Evolutionary conservation across 2,797 vertebrate genomes (phyloP).

Genomic region (Poecile montanus): DNA sequence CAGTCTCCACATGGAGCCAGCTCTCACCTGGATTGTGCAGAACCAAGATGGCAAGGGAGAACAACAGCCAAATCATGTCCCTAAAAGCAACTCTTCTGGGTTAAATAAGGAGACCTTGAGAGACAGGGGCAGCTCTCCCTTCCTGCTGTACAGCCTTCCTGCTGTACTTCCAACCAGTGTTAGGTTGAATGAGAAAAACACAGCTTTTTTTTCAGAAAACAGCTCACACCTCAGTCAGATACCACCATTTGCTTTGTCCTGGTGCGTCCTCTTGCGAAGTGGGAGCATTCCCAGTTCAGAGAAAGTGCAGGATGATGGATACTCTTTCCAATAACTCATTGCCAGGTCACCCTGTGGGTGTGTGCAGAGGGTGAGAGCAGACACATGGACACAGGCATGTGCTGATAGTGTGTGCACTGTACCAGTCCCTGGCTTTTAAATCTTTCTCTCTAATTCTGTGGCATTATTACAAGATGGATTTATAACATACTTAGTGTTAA

Average conservation of each 20-base stretch:
- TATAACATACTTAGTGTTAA: slow-evolving; percentile 70
- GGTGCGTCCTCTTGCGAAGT: neutral
- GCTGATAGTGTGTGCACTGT: neutral
- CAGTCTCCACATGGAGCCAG: neutral
- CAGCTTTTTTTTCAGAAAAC: neutral
- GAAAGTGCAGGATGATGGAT: neutral
- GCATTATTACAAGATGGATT: slow-evolving; percentile 74
- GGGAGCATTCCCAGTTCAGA: neutral
- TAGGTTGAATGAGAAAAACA: neutral
- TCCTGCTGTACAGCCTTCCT: neutral
- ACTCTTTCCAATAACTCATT: neutral
- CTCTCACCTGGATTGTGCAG: neutral
- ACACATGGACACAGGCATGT: neutral
- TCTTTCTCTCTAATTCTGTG: slow-evolving; percentile 5
- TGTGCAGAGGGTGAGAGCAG: neutral
- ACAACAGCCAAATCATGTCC: neutral
- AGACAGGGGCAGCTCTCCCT: neutral
- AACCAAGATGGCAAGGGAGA: neutral
- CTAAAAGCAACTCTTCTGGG: neutral
- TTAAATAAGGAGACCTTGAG: neutral
- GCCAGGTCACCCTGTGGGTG: neutral
- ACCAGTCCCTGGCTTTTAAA: neutral
- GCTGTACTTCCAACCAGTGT: neutral
- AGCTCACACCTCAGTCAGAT: neutral
- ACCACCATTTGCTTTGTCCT: neutral